phyloP scores from a whole-genome alignment of 1,140 invertebrate species.

The Drosophila leontia region DNA sequence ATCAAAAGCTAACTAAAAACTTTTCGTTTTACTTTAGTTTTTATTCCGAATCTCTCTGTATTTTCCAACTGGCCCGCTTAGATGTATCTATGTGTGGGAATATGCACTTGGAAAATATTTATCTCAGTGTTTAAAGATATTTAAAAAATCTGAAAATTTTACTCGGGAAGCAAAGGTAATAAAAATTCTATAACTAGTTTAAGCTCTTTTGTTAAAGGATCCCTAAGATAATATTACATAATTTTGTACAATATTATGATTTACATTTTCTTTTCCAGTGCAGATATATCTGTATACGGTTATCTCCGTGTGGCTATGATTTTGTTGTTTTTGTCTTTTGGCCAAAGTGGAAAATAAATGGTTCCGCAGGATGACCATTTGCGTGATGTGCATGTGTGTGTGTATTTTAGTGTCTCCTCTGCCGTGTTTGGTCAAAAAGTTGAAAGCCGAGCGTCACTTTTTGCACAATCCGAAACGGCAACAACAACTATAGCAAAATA shows the following conservation, averaged over 20 bases:
- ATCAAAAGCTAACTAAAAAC: slow-evolving; percentile 84
- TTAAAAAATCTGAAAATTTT: no score
- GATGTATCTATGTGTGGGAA: slow-evolving; percentile 18
- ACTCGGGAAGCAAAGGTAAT: no score
- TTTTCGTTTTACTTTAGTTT: slow-evolving; percentile 74
- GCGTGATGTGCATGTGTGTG: slow-evolving; percentile 54
- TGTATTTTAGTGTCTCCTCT: slow-evolving; percentile 16
- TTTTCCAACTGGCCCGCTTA: slow-evolving; percentile 8
- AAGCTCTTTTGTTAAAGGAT: neutral
- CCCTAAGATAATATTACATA: neutral
- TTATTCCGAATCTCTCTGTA: slow-evolving; percentile 36
- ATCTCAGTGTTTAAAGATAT: no score
- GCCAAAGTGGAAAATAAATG: slow-evolving; percentile 83
- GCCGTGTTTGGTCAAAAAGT: slow-evolving; percentile 71
- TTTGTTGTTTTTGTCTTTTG: slow-evolving; percentile 69
- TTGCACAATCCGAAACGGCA: slow-evolving; percentile 60
- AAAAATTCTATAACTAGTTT: no score
- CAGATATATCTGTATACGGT: slow-evolving; percentile 2
- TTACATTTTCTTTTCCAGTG: neutral
- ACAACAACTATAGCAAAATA: slow-evolving; percentile 24
- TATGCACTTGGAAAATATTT: neutral
- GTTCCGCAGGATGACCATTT: slow-evolving; percentile 83
- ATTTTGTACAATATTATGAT: neutral
- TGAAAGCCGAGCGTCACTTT: slow-evolving; percentile 76
- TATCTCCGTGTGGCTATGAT: slow-evolving; percentile 28